phyloP scores from a whole-genome alignment of 2,113 vertebrate genomes.

The Argyrosomus japonicus region DNA sequence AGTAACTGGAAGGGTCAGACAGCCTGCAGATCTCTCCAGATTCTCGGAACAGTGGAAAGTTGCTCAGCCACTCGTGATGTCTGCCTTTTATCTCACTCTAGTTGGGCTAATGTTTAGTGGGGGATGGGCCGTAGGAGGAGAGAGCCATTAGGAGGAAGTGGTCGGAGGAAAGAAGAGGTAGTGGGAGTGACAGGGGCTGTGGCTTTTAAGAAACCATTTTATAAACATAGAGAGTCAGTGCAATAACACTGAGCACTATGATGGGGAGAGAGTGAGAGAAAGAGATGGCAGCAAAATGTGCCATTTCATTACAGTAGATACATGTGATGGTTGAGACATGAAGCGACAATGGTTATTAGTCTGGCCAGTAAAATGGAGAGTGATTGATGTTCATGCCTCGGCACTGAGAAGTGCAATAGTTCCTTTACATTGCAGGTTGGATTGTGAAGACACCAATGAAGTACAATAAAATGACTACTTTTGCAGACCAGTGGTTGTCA shows the following conservation, averaged over 20 bases:
- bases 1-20: slow-evolving; percentile 85
- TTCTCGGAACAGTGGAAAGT: slow-evolving; percentile 77
- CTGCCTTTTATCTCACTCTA: slow-evolving; percentile 78
- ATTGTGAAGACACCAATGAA: slow-evolving; percentile 16
- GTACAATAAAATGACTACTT: slow-evolving; percentile 36
- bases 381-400: slow-evolving; percentile 57
- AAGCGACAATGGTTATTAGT: slow-evolving; percentile 54
- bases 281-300: slow-evolving; percentile 56
- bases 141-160: slow-evolving; percentile 79
- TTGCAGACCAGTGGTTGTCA: slow-evolving; percentile 36
- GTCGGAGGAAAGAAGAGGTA: slow-evolving; percentile 72
- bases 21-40: slow-evolving; percentile 81
- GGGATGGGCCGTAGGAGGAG: slow-evolving; percentile 59
- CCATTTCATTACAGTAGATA: slow-evolving; percentile 57
- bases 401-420: slow-evolving; percentile 33
- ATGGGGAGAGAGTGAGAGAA: slow-evolving; percentile 20
- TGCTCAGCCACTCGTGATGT: slow-evolving; percentile 73
- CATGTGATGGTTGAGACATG: slow-evolving; percentile 33
- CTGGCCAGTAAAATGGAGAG: slow-evolving; percentile 30
- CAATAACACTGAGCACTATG: slow-evolving; percentile 61
- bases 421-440: slow-evolving; percentile 21
- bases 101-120: slow-evolving; percentile 76
- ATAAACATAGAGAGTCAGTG: slow-evolving; percentile 67
- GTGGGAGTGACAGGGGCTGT: slow-evolving; percentile 69
- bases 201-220: slow-evolving; percentile 78